A percentile compares a stretch with the other conserved stretches of the same genome.
These are phyloP conservation scores for Sylvilagus floridanus DNA, from an alignment of 2,797 vertebrate species.

Conservation along the genomic window DNA sequence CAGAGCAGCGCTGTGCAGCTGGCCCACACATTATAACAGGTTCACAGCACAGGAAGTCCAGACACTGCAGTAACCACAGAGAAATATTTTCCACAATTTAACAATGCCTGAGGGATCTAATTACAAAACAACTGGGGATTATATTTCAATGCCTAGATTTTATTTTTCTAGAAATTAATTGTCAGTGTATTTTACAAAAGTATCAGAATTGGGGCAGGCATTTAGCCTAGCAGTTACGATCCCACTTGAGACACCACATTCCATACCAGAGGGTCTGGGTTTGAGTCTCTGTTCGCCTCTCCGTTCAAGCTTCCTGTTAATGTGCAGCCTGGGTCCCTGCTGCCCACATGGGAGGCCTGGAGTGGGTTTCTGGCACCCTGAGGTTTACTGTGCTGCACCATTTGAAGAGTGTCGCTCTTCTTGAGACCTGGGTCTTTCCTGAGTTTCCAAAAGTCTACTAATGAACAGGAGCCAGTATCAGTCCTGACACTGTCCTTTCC, in stretches of 20 bases:
- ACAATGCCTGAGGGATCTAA: background rate
- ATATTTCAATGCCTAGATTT: background rate
- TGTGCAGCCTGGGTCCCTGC: no score
- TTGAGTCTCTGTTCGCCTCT: no score
- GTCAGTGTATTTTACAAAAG: background rate
- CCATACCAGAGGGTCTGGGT: no score
- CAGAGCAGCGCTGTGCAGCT: rapidly evolving
- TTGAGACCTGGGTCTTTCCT: background rate
- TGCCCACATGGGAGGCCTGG: no score
- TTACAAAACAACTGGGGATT: background rate
- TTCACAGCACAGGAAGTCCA: background rate
- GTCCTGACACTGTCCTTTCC: background rate
- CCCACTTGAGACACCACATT: no score
- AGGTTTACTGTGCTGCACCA: no score
- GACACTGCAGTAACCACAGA: background rate
- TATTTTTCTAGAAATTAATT: background rate
- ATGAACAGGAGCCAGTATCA: background rate
- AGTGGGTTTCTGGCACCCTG: no score
- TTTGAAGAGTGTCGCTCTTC: background rate
- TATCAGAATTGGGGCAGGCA: background rate
- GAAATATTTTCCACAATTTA: background rate
- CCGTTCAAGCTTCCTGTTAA: no score
- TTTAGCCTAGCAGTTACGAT: no score
- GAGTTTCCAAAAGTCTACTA: background rate
- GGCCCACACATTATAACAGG: background rate